Conservation (phyloP, 2,888 invertebrate species). For the Adelphocoris suturalis region DNA sequence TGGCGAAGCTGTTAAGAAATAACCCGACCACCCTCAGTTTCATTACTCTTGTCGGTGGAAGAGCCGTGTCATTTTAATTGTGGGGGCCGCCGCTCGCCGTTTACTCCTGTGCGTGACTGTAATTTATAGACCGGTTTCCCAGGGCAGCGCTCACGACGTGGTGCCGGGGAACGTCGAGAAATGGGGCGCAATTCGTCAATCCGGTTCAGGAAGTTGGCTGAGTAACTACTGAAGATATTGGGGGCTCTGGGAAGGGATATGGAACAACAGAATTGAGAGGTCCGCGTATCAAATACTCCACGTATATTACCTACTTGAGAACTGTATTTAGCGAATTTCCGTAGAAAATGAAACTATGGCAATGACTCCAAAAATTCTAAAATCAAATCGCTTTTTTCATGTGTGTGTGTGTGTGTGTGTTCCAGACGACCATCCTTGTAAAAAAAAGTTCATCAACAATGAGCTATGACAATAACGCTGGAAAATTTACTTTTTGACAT, state of each 20-base stretch:
- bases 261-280: not conserved
- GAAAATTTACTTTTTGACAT: no score
- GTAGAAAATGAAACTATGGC: no score
- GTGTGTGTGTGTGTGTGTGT: no score
- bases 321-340: no score
- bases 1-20: not conserved
- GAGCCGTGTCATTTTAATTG: slow-evolving; percentile 3
- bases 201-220: not conserved
- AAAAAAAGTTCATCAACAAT: no score
- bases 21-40: not conserved
- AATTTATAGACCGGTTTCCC: not conserved
- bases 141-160: not conserved
- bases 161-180: not conserved
- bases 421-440: no score
- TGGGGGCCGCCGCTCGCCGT: not conserved
- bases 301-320: no score
- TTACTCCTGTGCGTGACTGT: slow-evolving; percentile 15
- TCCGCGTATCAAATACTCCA: no score
- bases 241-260: not conserved
- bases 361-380: no score
- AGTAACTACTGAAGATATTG: not conserved
- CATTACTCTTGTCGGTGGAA: slow-evolving; percentile 9
- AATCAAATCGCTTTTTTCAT: no score
- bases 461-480: no score
- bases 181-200: not conserved